phyloP scores from a whole-genome alignment of 2,113 vertebrate genomes.

The Lamprotornis superbus region DNA sequence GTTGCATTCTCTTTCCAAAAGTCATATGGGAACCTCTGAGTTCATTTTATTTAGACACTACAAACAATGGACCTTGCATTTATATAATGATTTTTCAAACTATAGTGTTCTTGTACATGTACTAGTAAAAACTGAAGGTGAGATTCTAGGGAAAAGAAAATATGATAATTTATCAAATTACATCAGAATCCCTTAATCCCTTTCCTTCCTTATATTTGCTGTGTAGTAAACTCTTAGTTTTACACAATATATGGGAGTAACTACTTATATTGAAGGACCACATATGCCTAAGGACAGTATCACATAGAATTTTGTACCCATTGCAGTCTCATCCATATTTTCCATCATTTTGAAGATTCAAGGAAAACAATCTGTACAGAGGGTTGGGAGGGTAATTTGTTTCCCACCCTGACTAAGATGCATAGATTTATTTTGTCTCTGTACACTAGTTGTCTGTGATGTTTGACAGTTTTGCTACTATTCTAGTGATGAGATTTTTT shows the following conservation, averaged over 20 bases:
- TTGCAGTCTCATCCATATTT: not conserved
- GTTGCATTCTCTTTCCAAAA: not conserved
- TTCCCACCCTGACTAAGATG: not conserved
- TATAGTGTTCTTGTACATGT: not conserved
- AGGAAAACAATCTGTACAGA: not conserved
- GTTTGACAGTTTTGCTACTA: slow-evolving; percentile 7
- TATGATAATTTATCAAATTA: not conserved
- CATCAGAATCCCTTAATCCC: not conserved
- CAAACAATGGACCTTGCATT: not conserved
- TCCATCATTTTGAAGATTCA: not conserved
- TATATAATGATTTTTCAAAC: not conserved
- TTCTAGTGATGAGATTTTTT: slow-evolving; percentile 31
- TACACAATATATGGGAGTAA: not conserved
- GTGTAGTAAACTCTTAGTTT: not conserved
- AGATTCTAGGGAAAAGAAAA: not conserved
- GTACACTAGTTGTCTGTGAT: not conserved
- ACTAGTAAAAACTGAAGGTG: not conserved
- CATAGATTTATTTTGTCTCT: slow-evolving; percentile 24
- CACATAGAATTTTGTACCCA: not conserved
- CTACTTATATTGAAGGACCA: not conserved
- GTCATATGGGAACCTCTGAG: not conserved
- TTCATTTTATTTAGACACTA: not conserved
- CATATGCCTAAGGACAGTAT: not conserved
- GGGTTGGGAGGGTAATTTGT: not conserved
- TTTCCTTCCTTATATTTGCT: not conserved